Conservation (phyloP, 2,113 vertebrate species). For the Calcarius ornatus region DNA sequence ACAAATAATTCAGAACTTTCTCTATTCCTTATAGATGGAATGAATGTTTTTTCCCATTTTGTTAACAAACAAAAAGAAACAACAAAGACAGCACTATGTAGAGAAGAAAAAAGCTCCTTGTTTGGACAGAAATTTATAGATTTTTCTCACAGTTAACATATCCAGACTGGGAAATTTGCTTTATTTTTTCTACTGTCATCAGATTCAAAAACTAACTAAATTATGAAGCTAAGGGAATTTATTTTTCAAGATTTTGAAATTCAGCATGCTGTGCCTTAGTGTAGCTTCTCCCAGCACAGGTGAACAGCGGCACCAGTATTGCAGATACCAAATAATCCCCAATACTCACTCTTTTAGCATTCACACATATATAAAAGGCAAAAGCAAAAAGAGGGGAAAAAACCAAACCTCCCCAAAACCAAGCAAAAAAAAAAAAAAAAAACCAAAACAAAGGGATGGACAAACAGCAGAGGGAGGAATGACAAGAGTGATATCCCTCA, state of each 20-base stretch:
- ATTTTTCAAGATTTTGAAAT: not conserved
- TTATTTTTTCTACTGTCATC: not conserved
- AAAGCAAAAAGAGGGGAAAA: not conserved
- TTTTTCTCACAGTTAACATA: not conserved
- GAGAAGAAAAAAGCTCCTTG: not conserved
- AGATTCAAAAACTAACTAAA: conserved; percentile 10
- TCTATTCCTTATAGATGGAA: not conserved
- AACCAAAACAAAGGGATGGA: not conserved
- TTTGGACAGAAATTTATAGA: not conserved
- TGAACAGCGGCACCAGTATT: not conserved
- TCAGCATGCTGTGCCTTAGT: not conserved
- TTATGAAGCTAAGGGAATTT: conserved; percentile 1
- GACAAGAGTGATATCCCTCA: not conserved
- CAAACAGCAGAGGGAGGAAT: not conserved
- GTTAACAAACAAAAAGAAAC: not conserved
- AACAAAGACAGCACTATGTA: not conserved
- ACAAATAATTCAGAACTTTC: not conserved
- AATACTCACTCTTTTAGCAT: not conserved
- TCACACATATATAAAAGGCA: not conserved
- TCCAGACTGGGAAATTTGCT: not conserved
- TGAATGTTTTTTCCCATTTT: not conserved
- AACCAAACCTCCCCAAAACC: fast-evolving
- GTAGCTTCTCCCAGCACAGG: not conserved
- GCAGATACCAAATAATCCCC: not conserved
- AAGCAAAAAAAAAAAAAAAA: not conserved